These are phyloP conservation scores for Pipa parva DNA, from an alignment of 2,113 vertebrate species.

Conservation along the genomic window DNA sequence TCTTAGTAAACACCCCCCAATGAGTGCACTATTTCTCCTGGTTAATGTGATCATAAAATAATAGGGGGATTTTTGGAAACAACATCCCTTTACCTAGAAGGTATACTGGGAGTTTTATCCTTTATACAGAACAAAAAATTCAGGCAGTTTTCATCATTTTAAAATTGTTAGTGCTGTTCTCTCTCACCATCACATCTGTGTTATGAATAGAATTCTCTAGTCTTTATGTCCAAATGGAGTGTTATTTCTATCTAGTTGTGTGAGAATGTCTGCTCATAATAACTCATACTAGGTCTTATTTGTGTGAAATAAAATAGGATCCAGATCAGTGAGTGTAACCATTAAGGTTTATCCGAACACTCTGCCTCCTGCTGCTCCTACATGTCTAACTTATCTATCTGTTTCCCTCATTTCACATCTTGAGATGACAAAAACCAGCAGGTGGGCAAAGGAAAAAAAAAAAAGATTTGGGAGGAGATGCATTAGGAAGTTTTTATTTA, in stretches of 20 bases:
- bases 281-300: constrained; percentile 1
- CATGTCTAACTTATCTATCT: constrained; percentile 24
- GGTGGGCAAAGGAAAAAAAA: constrained; percentile 13
- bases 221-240: not conserved
- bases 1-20: too few species aligned
- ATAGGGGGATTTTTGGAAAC: too few species aligned
- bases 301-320: constrained; percentile 6
- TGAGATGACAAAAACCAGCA: constrained; percentile 22
- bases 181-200: not conserved
- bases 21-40: too few species aligned
- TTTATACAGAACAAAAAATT: too few species aligned
- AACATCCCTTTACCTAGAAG: too few species aligned
- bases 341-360: constrained; percentile 20
- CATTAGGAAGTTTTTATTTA: not conserved
- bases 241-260: not conserved
- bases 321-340: constrained; percentile 7
- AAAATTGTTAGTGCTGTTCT: not conserved
- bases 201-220: not conserved
- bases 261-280: not conserved
- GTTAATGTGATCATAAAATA: too few species aligned
- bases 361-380: constrained; percentile 12
- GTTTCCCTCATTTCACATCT: constrained; percentile 16
- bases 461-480: constrained; percentile 22
- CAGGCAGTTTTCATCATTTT: too few species aligned
- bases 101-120: too few species aligned